Conservation (phyloP, 2,797 vertebrate genomes). For the Liparis tanakae region DNA sequence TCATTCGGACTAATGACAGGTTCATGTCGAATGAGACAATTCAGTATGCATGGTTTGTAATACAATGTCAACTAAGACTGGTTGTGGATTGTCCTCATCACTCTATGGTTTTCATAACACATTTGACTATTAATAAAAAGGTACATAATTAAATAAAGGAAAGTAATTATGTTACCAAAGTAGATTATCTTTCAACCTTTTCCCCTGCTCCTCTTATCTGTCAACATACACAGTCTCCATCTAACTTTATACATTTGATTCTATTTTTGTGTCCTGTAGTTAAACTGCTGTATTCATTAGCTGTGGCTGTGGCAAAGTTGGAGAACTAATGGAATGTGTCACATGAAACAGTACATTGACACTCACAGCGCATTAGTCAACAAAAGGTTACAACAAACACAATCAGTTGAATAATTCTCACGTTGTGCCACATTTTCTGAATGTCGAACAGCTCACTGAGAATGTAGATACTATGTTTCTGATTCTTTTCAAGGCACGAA, state of each 20-base stretch:
- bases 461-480: constrained; percentile 15
- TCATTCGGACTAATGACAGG: background rate
- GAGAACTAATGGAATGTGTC: constrained; percentile 29
- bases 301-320: constrained; percentile 36
- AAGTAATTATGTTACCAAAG: constrained; percentile 19
- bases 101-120: background rate
- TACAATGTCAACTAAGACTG: constrained; percentile 12
- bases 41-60: background rate
- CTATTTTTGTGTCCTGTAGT: constrained; percentile 19
- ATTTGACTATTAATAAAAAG: constrained; percentile 28
- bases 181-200: constrained; percentile 22
- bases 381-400: background rate
- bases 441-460: constrained; percentile 2
- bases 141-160: background rate
- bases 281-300: constrained; percentile 39
- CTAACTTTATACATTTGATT: constrained; percentile 25
- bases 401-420: background rate
- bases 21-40: background rate
- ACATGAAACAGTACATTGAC: constrained; percentile 3
- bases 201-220: constrained; percentile 26
- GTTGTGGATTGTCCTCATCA: constrained; percentile 2
- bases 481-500: background rate
- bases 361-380: background rate
- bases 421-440: background rate
- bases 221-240: constrained; percentile 14